Base-by-base conservation (phyloP, 2,113 vertebrate species). In the Pangasianodon gigas region DNA sequence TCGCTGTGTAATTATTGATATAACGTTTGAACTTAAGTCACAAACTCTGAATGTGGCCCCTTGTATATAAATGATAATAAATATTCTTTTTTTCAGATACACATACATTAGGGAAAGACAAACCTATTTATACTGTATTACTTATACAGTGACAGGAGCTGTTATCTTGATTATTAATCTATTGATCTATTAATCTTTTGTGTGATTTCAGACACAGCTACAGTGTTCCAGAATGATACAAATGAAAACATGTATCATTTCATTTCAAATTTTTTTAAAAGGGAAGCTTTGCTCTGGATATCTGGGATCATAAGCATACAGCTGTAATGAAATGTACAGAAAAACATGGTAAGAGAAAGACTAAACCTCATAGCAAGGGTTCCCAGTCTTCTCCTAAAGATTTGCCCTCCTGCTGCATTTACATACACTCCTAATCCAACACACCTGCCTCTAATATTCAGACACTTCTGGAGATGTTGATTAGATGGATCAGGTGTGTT, bases 401-500 rank as follows among this genome's bases (percentile, higher is more conserved):
- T 85, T 62, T 56, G 9, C 44, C 21, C n/a, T 87, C 67, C 48
- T 58, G 51, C 48, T 37, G 37, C 21, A 54, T 52, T 26, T 56
- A 3, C 8, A 77, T n/a, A 9, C 6, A 87, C 16, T 41, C 13
- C 54, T 60, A 79, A 56, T 74, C 69, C 44, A 87, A 77, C 52
- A 77, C 86, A 77, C 54, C 37, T 46, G 71, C 6, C 11, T 77
- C 52, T 46, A n/a, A 60, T 87, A 44, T 58, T 87, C 52, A 46
- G 14, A 44, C 75, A 58, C 26, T 60, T 18, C 54, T 19, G 32
- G 62, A 44, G 69, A n/a, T 16, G 71, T 10, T 87, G 71, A 60
- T 87, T 87, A 79, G 52, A 54, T 79, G 52, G 13, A 77, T 87
- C 71, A 87, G 86, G 14, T 18, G 32, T 60, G 21, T 44, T 37